These are phyloP conservation scores for Euzophera pinguis DNA, from an alignment of 2,888 invertebrate genomes.

Conservation along the genomic window DNA sequence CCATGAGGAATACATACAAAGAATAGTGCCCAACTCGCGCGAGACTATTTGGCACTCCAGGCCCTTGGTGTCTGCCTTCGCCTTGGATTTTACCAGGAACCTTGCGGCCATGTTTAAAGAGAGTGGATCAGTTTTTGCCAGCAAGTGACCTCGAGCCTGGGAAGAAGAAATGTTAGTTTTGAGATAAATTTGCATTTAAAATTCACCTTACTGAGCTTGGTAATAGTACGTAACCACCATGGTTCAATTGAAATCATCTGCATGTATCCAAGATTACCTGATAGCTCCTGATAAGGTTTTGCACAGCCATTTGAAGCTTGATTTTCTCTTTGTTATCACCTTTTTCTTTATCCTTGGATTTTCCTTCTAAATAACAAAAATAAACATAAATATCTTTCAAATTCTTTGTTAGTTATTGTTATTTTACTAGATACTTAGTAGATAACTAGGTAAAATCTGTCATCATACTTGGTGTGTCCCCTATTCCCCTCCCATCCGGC, in stretches of 20 bases:
- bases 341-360: conserved; percentile 18
- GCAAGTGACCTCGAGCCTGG: conserved; percentile 90
- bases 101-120: conserved; percentile 74
- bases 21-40: conserved; percentile 47
- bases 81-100: conserved; percentile 35
- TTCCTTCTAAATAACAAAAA: conserved; percentile 24
- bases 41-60: conserved; percentile 45
- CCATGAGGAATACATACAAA: conserved; percentile 38
- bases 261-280: conserved; percentile 37
- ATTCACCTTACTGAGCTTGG: no score
- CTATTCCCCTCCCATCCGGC: no score
- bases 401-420: no score
- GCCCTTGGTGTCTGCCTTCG: conserved; percentile 34
- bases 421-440: no score
- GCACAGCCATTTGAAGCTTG: conserved; percentile 82
- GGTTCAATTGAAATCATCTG: no score
- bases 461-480: no score
- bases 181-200: no score
- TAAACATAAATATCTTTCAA: no score
- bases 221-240: no score
- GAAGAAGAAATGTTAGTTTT: background rate
- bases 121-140: conserved; percentile 91
- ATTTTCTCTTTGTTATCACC: conserved; percentile 33
- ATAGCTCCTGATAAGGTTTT: conserved; percentile 85
- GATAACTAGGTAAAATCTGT: no score